These are phyloP conservation scores for Aegypius monachus DNA, from an alignment of 2,113 vertebrate species.

Conservation along the genomic window DNA sequence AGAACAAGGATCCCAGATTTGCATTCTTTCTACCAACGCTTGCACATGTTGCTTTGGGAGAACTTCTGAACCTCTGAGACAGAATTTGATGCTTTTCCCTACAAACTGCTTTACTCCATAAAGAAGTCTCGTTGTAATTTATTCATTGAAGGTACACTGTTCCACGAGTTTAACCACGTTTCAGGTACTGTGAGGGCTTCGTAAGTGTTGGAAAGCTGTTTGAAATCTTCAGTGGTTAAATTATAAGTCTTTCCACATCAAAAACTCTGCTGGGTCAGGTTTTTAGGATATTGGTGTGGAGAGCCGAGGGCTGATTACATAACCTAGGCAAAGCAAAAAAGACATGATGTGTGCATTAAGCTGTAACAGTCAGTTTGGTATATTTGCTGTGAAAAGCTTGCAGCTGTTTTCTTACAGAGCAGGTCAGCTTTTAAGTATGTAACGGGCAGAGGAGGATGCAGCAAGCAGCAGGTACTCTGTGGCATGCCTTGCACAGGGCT, in stretches of 20 bases:
- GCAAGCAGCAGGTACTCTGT: too few relatives aligned
- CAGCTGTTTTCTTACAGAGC: neutral
- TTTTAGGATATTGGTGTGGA: neutral
- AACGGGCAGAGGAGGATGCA: fast-evolving
- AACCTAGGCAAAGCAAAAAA: neutral
- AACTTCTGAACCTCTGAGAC: neutral
- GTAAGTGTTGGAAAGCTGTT: neutral
- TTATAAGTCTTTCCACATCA: neutral
- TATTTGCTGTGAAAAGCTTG: neutral
- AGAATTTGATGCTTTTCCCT: neutral
- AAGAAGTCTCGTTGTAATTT: fast-evolving
- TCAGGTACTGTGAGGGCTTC: neutral
- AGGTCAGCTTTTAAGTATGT: neutral
- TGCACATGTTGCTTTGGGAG: neutral
- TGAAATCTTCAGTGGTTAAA: neutral
- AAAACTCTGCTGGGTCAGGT: neutral
- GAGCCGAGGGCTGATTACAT: neutral
- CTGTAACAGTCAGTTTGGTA: neutral
- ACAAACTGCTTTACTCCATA: neutral
- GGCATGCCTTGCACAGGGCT: neutral
- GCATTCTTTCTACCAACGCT: fast-evolving
- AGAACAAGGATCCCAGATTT: neutral
- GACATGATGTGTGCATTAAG: neutral
- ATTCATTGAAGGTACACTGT: neutral
- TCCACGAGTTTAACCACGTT: neutral